Percentiles rank a stretch among this genome's conserved stretches.
phyloP scores from a whole-genome alignment of 2,797 vertebrate species.

The Rhinoraja longicauda region DNA sequence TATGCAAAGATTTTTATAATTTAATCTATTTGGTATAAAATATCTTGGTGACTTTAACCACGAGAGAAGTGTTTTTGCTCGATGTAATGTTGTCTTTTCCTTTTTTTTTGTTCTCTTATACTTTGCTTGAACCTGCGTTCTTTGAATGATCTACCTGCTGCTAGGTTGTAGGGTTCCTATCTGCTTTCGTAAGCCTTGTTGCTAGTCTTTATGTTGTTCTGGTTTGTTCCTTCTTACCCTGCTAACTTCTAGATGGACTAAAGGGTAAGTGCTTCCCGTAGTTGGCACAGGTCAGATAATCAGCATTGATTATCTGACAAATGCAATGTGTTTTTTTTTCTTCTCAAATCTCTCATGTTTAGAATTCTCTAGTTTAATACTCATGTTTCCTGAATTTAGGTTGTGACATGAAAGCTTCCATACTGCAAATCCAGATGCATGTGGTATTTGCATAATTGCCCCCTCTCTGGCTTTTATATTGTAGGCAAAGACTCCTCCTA shows the following conservation, averaged over 20 bases:
- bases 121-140: conserved; percentile 92
- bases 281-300: conserved; percentile 99
- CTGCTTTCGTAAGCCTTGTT: conserved; percentile 99
- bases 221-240: conserved; percentile 99
- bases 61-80: conserved; percentile 34
- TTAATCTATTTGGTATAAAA: conserved; percentile 27
- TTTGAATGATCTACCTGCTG: conserved; percentile 64
- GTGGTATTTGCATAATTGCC: conserved; percentile 98
- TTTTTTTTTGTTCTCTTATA: conserved; percentile 75
- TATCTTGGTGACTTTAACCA: conserved; percentile 19
- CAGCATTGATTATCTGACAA: conserved; percentile 98
- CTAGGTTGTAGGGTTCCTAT: conserved; percentile 95
- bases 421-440: conserved; percentile 96
- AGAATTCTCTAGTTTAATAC: conserved; percentile 81
- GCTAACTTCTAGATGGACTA: conserved; percentile 99
- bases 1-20: conserved; percentile 25
- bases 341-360: conserved; percentile 94
- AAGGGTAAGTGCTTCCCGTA: conserved; percentile 98
- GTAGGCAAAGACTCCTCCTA: conserved; percentile 82
- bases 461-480: conserved; percentile 90
- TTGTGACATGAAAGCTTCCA: conserved; percentile 85
- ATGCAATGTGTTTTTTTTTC: conserved; percentile 89
- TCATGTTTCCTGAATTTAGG: conserved; percentile 76
- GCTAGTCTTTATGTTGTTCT: conserved; percentile 99
- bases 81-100: conserved; percentile 51